Evolutionary conservation across 2,113 vertebrate species (phyloP).

Genomic region (Bothrops jararaca): DNA sequence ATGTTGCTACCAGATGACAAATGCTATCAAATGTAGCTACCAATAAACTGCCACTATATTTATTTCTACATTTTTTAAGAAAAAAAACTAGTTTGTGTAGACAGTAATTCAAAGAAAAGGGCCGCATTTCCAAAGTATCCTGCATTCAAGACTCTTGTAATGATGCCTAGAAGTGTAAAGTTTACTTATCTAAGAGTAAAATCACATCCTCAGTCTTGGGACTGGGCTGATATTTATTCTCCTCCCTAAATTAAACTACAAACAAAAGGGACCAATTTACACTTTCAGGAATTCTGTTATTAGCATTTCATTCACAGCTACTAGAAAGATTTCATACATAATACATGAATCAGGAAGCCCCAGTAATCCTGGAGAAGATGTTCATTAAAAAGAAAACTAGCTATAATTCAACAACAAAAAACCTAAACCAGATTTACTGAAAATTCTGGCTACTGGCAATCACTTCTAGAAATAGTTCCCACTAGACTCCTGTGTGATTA

Average conservation of each 20-base stretch:
- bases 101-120: conserved; percentile 45
- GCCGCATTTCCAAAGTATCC: conserved; percentile 8
- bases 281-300: conserved; percentile 11
- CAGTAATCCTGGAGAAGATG: neutral
- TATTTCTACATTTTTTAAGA: conserved; percentile 53
- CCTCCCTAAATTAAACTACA: neutral
- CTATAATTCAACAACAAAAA: neutral
- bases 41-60: conserved; percentile 55
- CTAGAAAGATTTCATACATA: neutral
- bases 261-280: neutral
- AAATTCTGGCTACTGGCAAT: neutral
- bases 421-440: neutral
- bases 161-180: conserved; percentile 3
- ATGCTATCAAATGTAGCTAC: conserved; percentile 54
- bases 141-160: conserved; percentile 32
- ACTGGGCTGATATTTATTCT: neutral
- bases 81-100: conserved; percentile 20
- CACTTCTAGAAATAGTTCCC: neutral
- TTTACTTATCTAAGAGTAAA: neutral
- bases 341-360: neutral
- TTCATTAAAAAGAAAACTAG: neutral
- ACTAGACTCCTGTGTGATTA: neutral
- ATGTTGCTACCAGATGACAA: conserved; percentile 57
- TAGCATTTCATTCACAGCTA: neutral
- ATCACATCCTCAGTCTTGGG: neutral